Percentiles rank a stretch among this genome's conserved stretches.
These are phyloP conservation scores for Panorpa germanica DNA, from an alignment of 2,888 invertebrate genomes.

Conservation along the genomic window DNA sequence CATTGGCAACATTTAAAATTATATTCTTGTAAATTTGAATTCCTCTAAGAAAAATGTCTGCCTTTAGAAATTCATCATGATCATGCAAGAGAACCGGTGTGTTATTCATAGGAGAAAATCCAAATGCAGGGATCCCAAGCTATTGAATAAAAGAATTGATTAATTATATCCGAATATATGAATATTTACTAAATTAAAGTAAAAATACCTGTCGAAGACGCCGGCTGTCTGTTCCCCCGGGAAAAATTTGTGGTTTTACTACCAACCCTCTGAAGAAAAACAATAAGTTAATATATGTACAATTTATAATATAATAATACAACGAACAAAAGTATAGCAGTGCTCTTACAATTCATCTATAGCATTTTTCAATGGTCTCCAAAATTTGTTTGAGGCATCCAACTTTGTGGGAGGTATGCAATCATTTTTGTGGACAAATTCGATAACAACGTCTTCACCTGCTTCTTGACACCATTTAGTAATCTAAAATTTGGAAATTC, in stretches of 20 bases:
- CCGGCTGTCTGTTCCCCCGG: constrained; percentile 81
- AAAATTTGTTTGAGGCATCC: constrained; percentile 38
- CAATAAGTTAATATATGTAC: no score
- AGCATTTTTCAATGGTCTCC: constrained; percentile 42
- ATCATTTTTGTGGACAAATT: constrained; percentile 36
- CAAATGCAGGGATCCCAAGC: constrained; percentile 67
- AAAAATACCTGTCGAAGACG: constrained; percentile 58
- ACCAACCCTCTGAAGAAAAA: constrained; percentile 37
- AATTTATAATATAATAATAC: no score
- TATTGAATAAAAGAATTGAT: no score
- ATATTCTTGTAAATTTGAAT: constrained; percentile 61
- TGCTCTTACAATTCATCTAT: constrained; percentile 32
- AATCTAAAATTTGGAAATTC: no score
- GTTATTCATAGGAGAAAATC: constrained; percentile 79
- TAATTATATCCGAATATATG: no score
- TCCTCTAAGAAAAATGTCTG: constrained; percentile 55
- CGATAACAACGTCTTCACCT: constrained; percentile 41
- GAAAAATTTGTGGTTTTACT: constrained; percentile 56
- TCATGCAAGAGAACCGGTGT: constrained; percentile 77
- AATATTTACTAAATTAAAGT: no score
- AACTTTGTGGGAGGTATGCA: constrained; percentile 34
- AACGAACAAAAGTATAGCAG: neutral
- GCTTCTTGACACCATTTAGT: constrained; percentile 37
- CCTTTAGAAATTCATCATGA: constrained; percentile 68
- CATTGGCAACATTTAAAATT: constrained; percentile 43